Conservation (phyloP, 2,888 invertebrate genomes). For the Drosophila sordidapex region DNA sequence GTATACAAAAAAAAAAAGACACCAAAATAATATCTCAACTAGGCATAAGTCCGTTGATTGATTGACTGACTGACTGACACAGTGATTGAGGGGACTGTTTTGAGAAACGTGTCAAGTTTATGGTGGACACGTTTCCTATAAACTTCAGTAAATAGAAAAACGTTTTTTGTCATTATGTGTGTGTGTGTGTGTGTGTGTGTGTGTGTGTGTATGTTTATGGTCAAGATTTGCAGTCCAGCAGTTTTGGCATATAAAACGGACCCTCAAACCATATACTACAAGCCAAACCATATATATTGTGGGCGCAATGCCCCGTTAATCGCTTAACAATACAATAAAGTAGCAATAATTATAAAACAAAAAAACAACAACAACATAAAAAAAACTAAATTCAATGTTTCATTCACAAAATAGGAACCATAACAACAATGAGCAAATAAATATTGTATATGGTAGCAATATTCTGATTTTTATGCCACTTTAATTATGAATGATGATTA, state of each 20-base stretch:
- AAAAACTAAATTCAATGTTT: slow-evolving; percentile 68
- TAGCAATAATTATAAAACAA: slow-evolving; percentile 82
- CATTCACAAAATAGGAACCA: slow-evolving; percentile 36
- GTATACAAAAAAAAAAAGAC: slow-evolving; percentile 9
- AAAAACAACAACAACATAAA: slow-evolving; percentile 15
- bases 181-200: neutral
- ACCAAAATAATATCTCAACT: slow-evolving; percentile 28
- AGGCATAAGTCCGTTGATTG: slow-evolving; percentile 43
- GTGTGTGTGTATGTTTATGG: slow-evolving; percentile 58
- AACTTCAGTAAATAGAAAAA: slow-evolving; percentile 14
- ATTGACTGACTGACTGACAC: slow-evolving; percentile 21
- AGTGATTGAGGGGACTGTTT: slow-evolving; percentile 26
- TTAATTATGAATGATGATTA: slow-evolving; percentile 68
- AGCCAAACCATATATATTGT: slow-evolving; percentile 40
- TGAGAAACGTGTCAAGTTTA: slow-evolving; percentile 56
- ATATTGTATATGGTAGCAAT: slow-evolving; percentile 74
- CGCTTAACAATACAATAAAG: slow-evolving; percentile 84
- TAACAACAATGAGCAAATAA: slow-evolving; percentile 44
- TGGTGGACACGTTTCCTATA: slow-evolving; percentile 42
- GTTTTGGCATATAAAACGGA: slow-evolving; percentile 36
- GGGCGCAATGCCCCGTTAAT: slow-evolving; percentile 69
- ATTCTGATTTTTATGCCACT: slow-evolving; percentile 73
- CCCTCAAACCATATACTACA: slow-evolving; percentile 11
- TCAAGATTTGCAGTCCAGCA: slow-evolving; percentile 70
- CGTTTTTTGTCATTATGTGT: slow-evolving; percentile 14